phyloP scores from a whole-genome alignment of 2,113 vertebrate genomes.

The Sphaerodactylus townsendi region DNA sequence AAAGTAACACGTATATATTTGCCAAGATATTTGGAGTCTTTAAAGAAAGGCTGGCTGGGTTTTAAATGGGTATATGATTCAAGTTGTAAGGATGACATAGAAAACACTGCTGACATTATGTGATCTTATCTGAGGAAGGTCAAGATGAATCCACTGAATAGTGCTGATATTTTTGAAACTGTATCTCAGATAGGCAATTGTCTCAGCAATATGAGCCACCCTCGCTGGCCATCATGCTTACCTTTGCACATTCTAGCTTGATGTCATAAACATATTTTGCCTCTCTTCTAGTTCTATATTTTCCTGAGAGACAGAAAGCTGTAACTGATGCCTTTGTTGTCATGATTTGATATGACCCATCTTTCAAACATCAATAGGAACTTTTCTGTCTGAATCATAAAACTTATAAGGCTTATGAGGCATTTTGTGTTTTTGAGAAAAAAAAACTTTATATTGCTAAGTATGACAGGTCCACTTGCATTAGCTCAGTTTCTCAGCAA shows the following conservation, averaged over 20 bases:
- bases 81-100: background rate
- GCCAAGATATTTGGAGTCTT: background rate
- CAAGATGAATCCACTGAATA: background rate
- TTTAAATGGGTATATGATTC: background rate
- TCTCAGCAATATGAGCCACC: background rate
- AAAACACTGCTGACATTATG: background rate
- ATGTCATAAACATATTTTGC: background rate
- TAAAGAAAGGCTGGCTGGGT: background rate
- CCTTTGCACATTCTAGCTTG: background rate
- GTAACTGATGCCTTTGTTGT: too few relatives aligned
- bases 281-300: background rate
- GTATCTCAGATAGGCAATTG: background rate
- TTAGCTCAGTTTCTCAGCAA: background rate
- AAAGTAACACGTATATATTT: background rate
- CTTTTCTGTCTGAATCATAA: background rate
- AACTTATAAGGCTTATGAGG: background rate
- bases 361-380: background rate
- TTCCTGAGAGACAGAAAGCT: background rate
- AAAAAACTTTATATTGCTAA: background rate
- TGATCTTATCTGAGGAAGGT: background rate
- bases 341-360: background rate
- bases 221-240: too few relatives aligned
- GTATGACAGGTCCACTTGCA: background rate
- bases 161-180: too few relatives aligned
- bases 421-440: background rate